Base-by-base conservation (phyloP, 2,888 invertebrate genomes). In the Timema podura region DNA sequence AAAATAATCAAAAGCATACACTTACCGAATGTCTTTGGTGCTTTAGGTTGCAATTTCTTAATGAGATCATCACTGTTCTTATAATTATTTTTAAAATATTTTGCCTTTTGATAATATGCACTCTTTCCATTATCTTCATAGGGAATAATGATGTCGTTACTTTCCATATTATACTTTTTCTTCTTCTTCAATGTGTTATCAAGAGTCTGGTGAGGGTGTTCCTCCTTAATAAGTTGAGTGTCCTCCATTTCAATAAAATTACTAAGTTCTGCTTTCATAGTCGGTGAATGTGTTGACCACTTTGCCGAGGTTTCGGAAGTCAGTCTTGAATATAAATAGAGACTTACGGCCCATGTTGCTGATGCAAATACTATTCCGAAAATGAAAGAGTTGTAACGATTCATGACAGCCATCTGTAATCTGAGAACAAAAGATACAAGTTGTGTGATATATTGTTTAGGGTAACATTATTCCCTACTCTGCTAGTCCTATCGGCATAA, bases 331-430 rank as follows among this genome's bases (percentile, higher is more conserved):
- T 91, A 92, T 59, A 92, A 82, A 78, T 90, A 91, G 61, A 92
- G 79, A 66, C 89, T 90, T 66, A 91, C 81, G 57, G 85, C 83
- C 92, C 92, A 92, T 70, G 91, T 91, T 54, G 88, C 78, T 0
- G 91, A 91, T 0, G 91, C 91, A 78, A 91, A 86, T 70, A 89
- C 79, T 72, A 91, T 88, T 45, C 92, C 92, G 80, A 87, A 88
- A 51, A 91, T 77, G 79, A 92, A 92, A 0, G 91, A 90, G 51
- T 70, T 70, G 65, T 70, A 70, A 10, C 70, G 67, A n/a, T 67
- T 65, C 47, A 70, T 45, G n/a, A 68, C 6, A 13, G 70, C 70
- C 70, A 70, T 70, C n/a, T n/a, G n/a, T n/a, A n/a, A n/a, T n/a
- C n/a, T n/a, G n/a, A n/a, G n/a, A n/a, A n/a, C n/a, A n/a, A n/a